These are phyloP conservation scores for Trichosurus vulpecula DNA, from an alignment of 2,797 vertebrate species.

Conservation along the genomic window DNA sequence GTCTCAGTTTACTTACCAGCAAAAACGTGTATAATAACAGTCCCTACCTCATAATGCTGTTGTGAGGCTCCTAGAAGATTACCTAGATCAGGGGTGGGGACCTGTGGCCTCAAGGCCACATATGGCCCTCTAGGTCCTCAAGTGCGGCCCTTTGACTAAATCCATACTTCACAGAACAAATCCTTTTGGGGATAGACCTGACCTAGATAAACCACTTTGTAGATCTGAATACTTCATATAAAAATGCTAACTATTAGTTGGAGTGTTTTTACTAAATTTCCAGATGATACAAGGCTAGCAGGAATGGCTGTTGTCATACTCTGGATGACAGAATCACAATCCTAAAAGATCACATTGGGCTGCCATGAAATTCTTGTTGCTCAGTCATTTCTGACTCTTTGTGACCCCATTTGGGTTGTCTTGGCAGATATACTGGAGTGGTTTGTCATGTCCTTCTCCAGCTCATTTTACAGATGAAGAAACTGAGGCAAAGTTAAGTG, in stretches of 20 bases:
- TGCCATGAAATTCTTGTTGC: not conserved
- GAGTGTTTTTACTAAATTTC: not conserved
- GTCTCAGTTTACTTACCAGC: conserved; percentile 22
- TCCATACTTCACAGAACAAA: too few species aligned
- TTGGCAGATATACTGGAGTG: not conserved
- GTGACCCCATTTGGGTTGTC: not conserved
- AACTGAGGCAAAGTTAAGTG: not conserved
- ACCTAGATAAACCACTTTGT: not conserved
- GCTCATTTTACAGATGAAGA: not conserved
- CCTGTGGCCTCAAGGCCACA: not conserved
- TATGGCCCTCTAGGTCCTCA: not conserved
- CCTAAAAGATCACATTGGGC: not conserved
- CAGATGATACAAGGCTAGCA: not conserved
- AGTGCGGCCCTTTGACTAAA: too few species aligned
- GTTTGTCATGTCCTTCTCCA: not conserved
- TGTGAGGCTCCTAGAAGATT: conserved; percentile 4
- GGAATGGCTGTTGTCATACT: not conserved
- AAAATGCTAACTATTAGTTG: not conserved
- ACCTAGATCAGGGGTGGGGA: too few species aligned
- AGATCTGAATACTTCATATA: not conserved
- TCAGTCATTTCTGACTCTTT: not conserved
- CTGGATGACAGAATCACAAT: not conserved
- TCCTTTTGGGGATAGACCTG: too few species aligned
- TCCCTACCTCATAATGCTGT: not conserved
- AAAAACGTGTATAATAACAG: not conserved